phyloP scores from a whole-genome alignment of 1,140 invertebrate species.

The Tenebrio molitor region DNA sequence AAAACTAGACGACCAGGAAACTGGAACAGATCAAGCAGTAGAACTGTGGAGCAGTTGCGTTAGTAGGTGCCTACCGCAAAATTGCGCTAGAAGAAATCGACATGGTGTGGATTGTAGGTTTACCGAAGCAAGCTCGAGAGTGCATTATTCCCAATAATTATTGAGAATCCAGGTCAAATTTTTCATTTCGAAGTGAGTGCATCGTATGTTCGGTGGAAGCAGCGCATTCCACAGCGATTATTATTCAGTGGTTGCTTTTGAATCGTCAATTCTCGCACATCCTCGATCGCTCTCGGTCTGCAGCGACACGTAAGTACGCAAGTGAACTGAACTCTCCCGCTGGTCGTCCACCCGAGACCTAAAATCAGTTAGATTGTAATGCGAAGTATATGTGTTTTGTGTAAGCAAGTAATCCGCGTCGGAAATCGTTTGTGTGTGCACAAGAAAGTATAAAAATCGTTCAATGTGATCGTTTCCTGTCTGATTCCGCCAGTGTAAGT shows the following conservation, averaged over 20 bases:
- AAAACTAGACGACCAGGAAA: constrained; percentile 30
- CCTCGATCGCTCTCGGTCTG: constrained; percentile 17
- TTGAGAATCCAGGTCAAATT: constrained; percentile 25
- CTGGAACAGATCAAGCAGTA: neutral
- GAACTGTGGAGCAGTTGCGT: too few species aligned
- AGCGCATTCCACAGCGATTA: constrained; percentile 31
- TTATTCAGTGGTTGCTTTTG: constrained; percentile 30
- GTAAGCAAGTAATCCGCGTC: constrained; percentile 5
- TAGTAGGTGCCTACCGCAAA: too few species aligned
- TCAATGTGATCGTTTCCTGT: neutral
- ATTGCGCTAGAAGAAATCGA: too few species aligned
- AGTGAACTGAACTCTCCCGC: constrained; percentile 39
- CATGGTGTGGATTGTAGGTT: neutral
- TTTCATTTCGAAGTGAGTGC: constrained; percentile 26
- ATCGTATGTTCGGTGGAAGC: constrained; percentile 13
- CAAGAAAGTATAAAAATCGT: constrained; percentile 8
- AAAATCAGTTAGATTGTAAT: constrained; percentile 42
- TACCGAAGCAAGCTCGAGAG: neutral
- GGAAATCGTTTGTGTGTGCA: neutral
- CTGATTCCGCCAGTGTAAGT: constrained; percentile 20
- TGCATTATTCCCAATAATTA: constrained; percentile 26
- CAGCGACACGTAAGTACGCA: constrained; percentile 34
- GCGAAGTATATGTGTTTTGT: constrained; percentile 33
- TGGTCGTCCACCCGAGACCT: constrained; percentile 43
- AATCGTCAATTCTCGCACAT: constrained; percentile 28